Percentiles rank a stretch among this genome's conserved stretches.
These are phyloP conservation scores for Hippocampus comes DNA, from an alignment of 2,113 vertebrate species.

Conservation along the genomic window DNA sequence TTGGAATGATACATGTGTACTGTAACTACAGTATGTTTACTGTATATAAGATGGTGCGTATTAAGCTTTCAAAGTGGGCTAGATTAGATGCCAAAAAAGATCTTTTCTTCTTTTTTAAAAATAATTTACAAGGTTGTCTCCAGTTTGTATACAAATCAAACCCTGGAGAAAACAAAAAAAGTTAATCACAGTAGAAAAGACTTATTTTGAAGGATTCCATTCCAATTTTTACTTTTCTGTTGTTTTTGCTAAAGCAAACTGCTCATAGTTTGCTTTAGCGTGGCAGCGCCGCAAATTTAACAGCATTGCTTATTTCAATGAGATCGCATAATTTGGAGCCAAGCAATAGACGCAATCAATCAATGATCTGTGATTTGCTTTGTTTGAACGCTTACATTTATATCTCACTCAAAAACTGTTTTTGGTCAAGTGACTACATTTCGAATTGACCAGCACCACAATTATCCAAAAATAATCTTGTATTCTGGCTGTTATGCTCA, in stretches of 20 bases:
- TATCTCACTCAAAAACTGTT: neutral
- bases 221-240: neutral
- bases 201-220: neutral
- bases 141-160: neutral
- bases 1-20: neutral
- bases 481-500: neutral
- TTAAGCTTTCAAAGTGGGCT: neutral
- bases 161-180: neutral
- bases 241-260: too few relatives aligned
- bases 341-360: too few relatives aligned
- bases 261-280: neutral
- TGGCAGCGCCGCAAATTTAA: neutral
- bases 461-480: neutral
- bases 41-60: neutral
- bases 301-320: neutral
- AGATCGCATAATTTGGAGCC: too few relatives aligned
- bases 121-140: neutral
- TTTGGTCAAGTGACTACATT: neutral
- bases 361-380: too few relatives aligned
- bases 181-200: neutral
- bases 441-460: neutral
- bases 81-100: neutral
- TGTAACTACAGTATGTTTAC: neutral
- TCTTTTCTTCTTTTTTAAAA: neutral
- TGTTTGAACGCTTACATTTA: neutral